phyloP scores from a whole-genome alignment of 2,888 invertebrate genomes.

The Lasioglossum oenotherae region DNA sequence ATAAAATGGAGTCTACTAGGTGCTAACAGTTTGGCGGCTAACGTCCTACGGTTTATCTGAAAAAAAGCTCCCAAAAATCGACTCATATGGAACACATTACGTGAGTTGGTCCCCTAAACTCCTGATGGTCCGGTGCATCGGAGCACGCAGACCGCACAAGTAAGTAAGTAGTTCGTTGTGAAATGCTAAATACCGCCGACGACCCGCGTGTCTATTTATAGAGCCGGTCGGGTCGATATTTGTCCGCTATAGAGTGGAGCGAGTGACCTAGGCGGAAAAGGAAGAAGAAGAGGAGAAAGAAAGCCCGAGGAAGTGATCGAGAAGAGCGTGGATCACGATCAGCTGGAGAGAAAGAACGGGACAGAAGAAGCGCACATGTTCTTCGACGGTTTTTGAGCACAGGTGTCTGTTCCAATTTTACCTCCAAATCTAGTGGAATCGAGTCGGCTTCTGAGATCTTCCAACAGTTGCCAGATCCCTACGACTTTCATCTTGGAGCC shows the following conservation, averaged over 20 bases:
- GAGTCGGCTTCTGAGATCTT: conserved; percentile 33
- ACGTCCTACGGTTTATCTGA: not conserved
- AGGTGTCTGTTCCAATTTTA: conserved; percentile 67
- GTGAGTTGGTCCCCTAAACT: not conserved
- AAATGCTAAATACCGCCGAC: conserved; percentile 77
- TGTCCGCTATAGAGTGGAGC: conserved; percentile 59
- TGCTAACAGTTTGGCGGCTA: no score
- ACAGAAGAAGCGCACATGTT: conserved; percentile 32
- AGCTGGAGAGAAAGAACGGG: not conserved
- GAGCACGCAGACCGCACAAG: conserved; percentile 51
- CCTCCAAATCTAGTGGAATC: conserved; percentile 50
- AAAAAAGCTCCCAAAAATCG: not conserved
- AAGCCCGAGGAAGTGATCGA: conserved; percentile 30
- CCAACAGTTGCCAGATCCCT: not conserved
- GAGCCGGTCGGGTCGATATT: conserved; percentile 75
- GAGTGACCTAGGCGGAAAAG: conserved; percentile 14
- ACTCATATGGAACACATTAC: not conserved
- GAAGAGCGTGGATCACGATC: not conserved
- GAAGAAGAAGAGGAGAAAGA: conserved; percentile 13
- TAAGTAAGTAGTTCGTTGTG: conserved; percentile 67
- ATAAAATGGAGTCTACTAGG: no score
- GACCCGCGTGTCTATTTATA: conserved; percentile 77
- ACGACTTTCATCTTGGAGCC: not conserved
- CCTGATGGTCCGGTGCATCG: not conserved
- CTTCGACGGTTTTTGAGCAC: conserved; percentile 64